These are phyloP conservation scores for Galemys pyrenaicus DNA, from an alignment of 2,113 vertebrate genomes.

Conservation along the genomic window DNA sequence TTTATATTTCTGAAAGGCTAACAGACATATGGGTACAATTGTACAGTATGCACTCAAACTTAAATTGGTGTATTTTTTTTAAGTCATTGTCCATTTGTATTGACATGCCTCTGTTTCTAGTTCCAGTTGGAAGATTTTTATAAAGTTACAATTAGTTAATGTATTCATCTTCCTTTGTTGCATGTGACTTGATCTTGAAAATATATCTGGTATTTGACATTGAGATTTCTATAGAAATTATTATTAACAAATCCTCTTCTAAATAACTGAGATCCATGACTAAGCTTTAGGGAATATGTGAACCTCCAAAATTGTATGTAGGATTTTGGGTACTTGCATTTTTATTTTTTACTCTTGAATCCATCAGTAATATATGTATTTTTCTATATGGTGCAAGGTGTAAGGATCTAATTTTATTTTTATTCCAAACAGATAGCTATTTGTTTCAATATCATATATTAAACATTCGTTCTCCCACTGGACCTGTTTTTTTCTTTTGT, in stretches of 20 bases:
- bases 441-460: slow-evolving; percentile 77
- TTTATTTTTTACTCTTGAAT: slow-evolving; percentile 76
- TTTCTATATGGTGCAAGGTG: slow-evolving; percentile 79
- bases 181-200: slow-evolving; percentile 75
- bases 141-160: slow-evolving; percentile 83
- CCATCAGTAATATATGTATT: slow-evolving; percentile 80
- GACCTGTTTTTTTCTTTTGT: slow-evolving; percentile 41
- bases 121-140: slow-evolving; percentile 82
- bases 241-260: slow-evolving; percentile 58
- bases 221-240: slow-evolving; percentile 67
- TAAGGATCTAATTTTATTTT: slow-evolving; percentile 79
- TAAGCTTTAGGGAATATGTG: slow-evolving; percentile 51
- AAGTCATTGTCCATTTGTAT: slow-evolving; percentile 80
- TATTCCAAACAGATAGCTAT: slow-evolving; percentile 73
- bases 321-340: slow-evolving; percentile 76
- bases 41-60: slow-evolving; percentile 81
- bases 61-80: slow-evolving; percentile 76
- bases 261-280: slow-evolving; percentile 52
- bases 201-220: slow-evolving; percentile 49
- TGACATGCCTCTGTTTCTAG: slow-evolving; percentile 84
- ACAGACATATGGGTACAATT: slow-evolving; percentile 68
- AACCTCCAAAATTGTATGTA: slow-evolving; percentile 60
- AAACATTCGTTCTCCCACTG: slow-evolving; percentile 72
- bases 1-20: slow-evolving; percentile 82
- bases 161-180: slow-evolving; percentile 83